Percentiles rank a stretch among this genome's conserved stretches.
Conservation (phyloP, 2,797 vertebrate genomes). For the Onychomys torridus region DNA sequence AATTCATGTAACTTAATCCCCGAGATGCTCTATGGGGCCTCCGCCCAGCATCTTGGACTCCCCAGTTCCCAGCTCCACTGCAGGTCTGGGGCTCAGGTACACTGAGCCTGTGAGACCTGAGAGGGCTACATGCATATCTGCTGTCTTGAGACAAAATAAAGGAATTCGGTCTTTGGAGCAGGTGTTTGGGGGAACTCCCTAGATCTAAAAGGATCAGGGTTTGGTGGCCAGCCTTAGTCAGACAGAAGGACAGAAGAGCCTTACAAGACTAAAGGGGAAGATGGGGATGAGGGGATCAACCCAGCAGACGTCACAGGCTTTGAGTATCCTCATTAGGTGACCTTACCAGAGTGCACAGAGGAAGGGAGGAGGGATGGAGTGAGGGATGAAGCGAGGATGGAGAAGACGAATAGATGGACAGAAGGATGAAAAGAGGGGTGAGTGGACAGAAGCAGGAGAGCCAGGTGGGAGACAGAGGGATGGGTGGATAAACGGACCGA, state of each 20-base stretch:
- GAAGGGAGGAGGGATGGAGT: not conserved
- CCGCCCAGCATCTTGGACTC: not conserved
- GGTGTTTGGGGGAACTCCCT: conserved; percentile 28
- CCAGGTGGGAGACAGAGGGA: not conserved
- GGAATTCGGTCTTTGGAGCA: not conserved
- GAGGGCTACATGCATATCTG: not conserved
- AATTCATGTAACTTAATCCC: too few species aligned
- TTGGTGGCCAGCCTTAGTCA: conserved; percentile 57
- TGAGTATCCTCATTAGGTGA: too few species aligned
- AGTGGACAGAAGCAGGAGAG: not conserved
- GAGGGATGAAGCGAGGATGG: not conserved
- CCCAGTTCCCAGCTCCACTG: fast-evolving
- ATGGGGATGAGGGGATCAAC: fast-evolving
- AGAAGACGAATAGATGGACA: too few species aligned
- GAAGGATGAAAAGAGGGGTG: too few species aligned
- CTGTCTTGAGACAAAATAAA: not conserved
- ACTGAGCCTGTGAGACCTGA: not conserved
- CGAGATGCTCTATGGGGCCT: not conserved
- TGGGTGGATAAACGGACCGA: not conserved
- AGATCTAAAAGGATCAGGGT: not conserved
- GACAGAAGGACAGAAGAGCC: not conserved
- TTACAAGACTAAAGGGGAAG: not conserved
- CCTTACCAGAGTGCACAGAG: not conserved
- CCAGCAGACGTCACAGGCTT: not conserved
- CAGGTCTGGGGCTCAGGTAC: not conserved